Evolutionary conservation across 2,888 invertebrate genomes (phyloP).

Genomic region (Drosophila merina): DNA sequence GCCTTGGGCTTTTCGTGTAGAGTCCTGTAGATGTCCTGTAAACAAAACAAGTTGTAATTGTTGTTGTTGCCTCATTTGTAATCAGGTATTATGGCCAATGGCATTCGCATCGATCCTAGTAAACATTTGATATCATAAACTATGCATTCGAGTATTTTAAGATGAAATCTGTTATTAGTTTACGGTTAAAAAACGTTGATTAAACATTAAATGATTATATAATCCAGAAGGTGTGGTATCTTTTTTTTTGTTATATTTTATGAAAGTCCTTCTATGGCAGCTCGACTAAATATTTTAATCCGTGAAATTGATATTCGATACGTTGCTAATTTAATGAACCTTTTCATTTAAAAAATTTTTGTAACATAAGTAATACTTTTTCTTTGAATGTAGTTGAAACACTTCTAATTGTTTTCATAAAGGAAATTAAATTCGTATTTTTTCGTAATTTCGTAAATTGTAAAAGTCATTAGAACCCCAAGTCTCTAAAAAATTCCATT

Average conservation of each 20-base stretch:
- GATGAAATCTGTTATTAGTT: constrained; percentile 47
- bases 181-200: constrained; percentile 20
- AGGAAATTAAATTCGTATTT: too few species aligned
- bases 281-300: neutral
- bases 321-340: neutral
- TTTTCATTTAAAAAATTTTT: neutral
- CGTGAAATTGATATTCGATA: neutral
- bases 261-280: neutral
- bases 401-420: neutral
- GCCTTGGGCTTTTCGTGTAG: constrained; percentile 46
- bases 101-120: constrained; percentile 24
- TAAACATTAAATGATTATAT: constrained; percentile 19
- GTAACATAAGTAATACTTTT: neutral
- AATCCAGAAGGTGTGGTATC: too few species aligned
- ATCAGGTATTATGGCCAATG: constrained; percentile 40
- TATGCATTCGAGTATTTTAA: constrained; percentile 44
- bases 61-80: constrained; percentile 51
- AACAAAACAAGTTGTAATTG: constrained; percentile 19
- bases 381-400: neutral
- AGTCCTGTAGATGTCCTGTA: neutral
- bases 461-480: neutral
- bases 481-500: neutral
- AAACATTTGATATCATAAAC: constrained; percentile 21
- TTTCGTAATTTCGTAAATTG: too few species aligned
- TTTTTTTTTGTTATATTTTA: too few species aligned